These are phyloP conservation scores for Calosoma granatense DNA, from an alignment of 1,140 invertebrate genomes.

Conservation along the genomic window DNA sequence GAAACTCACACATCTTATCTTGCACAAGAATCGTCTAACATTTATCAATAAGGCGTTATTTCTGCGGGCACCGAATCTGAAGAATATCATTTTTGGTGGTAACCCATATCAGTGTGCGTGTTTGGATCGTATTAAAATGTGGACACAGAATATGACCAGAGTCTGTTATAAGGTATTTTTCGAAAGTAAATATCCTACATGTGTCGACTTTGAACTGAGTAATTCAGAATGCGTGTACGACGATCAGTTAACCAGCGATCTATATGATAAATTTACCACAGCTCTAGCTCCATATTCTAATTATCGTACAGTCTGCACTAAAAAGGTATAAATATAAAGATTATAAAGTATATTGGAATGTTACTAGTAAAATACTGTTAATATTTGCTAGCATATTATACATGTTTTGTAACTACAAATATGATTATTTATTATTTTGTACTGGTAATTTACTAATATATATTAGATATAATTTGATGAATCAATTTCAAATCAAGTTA, in stretches of 20 bases:
- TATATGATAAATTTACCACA: too few relatives aligned
- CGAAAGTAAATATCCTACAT: background rate
- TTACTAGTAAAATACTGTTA: too few relatives aligned
- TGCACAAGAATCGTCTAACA: background rate
- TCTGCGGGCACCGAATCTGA: background rate
- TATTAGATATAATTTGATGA: too few relatives aligned
- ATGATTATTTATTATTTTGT: background rate
- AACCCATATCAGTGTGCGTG: background rate
- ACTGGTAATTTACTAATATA: too few relatives aligned
- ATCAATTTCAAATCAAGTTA: too few relatives aligned
- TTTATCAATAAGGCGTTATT: background rate
- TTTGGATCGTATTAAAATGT: background rate
- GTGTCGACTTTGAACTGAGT: background rate
- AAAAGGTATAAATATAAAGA: background rate
- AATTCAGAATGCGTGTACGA: background rate
- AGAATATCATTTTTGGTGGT: background rate
- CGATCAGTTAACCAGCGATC: background rate
- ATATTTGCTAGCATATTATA: too few relatives aligned
- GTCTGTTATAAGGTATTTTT: background rate
- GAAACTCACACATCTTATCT: background rate
- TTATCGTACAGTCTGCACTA: background rate
- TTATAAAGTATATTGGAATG: background rate
- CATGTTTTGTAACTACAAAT: background rate
- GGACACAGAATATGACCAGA: background rate
- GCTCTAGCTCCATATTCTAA: too few relatives aligned